phyloP scores from a whole-genome alignment of 2,797 vertebrate species.

The Lacerta viridis region DNA sequence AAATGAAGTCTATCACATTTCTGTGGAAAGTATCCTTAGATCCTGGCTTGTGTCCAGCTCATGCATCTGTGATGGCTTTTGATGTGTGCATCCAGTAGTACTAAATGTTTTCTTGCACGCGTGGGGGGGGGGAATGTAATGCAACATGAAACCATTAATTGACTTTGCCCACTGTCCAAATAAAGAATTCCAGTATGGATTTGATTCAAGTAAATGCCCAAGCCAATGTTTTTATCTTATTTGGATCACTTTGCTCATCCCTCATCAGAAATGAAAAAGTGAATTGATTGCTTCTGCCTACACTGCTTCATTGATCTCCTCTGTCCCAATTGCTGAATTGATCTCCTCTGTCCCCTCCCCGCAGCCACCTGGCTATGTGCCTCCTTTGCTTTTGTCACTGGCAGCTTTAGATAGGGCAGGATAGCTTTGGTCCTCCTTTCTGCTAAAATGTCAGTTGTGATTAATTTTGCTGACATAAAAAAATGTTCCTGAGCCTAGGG shows the following conservation, averaged over 20 bases:
- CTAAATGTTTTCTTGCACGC: not conserved
- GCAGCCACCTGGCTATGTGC: not conserved
- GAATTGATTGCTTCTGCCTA: slow-evolving; percentile 14
- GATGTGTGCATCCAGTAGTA: slow-evolving; percentile 1
- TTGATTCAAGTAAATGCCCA: slow-evolving; percentile 21
- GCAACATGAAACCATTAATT: not conserved
- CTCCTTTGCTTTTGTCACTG: not conserved
- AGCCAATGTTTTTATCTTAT: slow-evolving; percentile 22
- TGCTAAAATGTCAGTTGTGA: slow-evolving; percentile 16
- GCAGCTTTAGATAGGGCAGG: not conserved
- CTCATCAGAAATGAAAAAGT: slow-evolving; percentile 33
- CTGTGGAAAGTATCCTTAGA: not conserved
- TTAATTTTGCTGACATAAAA: not conserved
- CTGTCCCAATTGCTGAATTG: not conserved
- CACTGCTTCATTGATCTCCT: not conserved
- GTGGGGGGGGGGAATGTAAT: not conserved
- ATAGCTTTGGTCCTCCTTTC: not conserved
- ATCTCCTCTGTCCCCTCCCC: not conserved
- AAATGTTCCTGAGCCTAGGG: slow-evolving; percentile 11
- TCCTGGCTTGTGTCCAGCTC: not conserved
- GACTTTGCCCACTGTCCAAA: not conserved
- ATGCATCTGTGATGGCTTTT: slow-evolving; percentile 4
- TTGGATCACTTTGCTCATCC: slow-evolving; percentile 13
- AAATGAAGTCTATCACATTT: not conserved
- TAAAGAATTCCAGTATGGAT: not conserved